A percentile compares a stretch with the other conserved stretches of the same genome.
Conservation (phyloP, 2,888 invertebrate genomes). For the Sussaba pulchella region DNA sequence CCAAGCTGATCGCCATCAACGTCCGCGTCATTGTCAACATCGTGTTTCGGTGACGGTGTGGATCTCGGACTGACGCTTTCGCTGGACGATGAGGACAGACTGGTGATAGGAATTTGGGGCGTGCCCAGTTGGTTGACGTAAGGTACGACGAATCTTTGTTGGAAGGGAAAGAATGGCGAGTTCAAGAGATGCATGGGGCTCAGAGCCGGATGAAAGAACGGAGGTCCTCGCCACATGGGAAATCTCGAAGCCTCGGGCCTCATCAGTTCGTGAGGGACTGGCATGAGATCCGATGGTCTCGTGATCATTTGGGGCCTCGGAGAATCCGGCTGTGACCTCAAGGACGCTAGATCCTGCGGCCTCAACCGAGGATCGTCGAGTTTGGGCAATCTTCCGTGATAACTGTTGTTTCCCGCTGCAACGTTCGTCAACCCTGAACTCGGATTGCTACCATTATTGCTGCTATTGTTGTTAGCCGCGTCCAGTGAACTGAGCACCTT, state of each 20-base stretch:
- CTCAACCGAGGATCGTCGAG: conserved; percentile 73
- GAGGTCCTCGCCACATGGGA: conserved; percentile 80
- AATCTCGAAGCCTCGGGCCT: conserved; percentile 80
- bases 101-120: conserved; percentile 74
- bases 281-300: conserved; percentile 72
- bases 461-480: conserved; percentile 78
- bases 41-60: conserved; percentile 79
- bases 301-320: conserved; percentile 68
- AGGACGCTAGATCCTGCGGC: conserved; percentile 72
- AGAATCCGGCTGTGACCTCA: conserved; percentile 73
- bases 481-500: conserved; percentile 80
- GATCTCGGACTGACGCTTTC: conserved; percentile 80
- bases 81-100: conserved; percentile 79
- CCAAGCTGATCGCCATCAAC: conserved; percentile 57
- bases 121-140: conserved; percentile 78
- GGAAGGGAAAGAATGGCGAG: conserved; percentile 81
- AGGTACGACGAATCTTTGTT: conserved; percentile 80
- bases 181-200: conserved; percentile 81
- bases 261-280: conserved; percentile 76
- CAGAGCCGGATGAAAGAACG: conserved; percentile 80
- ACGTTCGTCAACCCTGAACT: conserved; percentile 70
- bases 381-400: conserved; percentile 75
- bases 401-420: conserved; percentile 71
- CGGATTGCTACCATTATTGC: conserved; percentile 66
- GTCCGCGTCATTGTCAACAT: conserved; percentile 67